Conservation (phyloP, 1,140 invertebrate genomes). For the Drosophila chauvacae region DNA sequence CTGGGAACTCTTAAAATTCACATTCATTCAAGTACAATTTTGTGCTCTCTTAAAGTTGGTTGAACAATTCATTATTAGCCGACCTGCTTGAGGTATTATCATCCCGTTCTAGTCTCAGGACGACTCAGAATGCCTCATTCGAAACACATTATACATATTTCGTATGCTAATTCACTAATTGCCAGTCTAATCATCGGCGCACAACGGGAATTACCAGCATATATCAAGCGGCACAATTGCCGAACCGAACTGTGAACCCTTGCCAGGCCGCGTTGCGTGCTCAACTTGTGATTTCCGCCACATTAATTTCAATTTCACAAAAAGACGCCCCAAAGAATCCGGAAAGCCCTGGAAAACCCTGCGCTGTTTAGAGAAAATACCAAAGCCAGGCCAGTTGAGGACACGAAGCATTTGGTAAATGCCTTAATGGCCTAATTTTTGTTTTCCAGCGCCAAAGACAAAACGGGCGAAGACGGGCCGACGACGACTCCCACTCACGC, state of each 20-base stretch:
- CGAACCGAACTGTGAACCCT: slow-evolving; percentile 33
- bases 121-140: slow-evolving; percentile 2
- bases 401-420: slow-evolving; percentile 81
- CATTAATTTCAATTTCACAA: slow-evolving; percentile 81
- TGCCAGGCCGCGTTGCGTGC: slow-evolving; percentile 69
- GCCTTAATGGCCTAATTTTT: slow-evolving; percentile 83
- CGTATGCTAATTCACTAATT: slow-evolving; percentile 73
- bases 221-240: slow-evolving; percentile 71
- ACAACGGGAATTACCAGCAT: slow-evolving; percentile 73
- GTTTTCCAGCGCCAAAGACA: slow-evolving; percentile 59
- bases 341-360: slow-evolving; percentile 11
- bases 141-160: slow-evolving; percentile 54
- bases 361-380: slow-evolving; percentile 24
- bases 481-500: slow-evolving; percentile 1
- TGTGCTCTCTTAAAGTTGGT: background rate
- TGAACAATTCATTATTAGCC: background rate
- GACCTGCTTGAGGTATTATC: background rate
- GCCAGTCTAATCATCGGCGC: slow-evolving; percentile 65
- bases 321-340: slow-evolving; percentile 50
- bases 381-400: slow-evolving; percentile 59
- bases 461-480: slow-evolving; percentile 15
- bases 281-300: slow-evolving; percentile 82
- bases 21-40: background rate
- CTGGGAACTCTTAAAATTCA: background rate
- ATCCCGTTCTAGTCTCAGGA: background rate